A percentile compares a stretch with the other conserved stretches of the same genome.
Evolutionary conservation across 2,888 invertebrate genomes (phyloP).

Genomic region (Caenorhabditis macrosperma): DNA sequence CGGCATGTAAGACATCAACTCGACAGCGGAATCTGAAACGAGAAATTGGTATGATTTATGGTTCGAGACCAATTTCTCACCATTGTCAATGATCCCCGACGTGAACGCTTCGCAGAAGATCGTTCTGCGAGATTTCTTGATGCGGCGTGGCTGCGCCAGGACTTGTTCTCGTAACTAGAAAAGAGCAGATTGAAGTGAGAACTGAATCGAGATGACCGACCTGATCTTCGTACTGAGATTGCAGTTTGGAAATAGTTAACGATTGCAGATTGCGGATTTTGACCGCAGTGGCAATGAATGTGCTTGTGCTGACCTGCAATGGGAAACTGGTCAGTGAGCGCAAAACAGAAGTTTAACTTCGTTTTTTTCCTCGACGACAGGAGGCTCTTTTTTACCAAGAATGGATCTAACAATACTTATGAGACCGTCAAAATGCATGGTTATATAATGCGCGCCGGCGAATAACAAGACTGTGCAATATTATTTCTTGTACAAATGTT

Average conservation of each 20-base stretch:
- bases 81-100: constrained; percentile 47
- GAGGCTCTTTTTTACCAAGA: too few relatives aligned
- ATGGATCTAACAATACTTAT: too few relatives aligned
- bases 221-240: constrained; percentile 61
- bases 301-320: constrained; percentile 67
- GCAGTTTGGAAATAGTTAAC: constrained; percentile 72
- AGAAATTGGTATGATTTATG: background rate
- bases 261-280: constrained; percentile 78
- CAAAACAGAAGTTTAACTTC: background rate
- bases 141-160: constrained; percentile 17
- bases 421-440: too few relatives aligned
- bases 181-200: background rate
- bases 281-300: constrained; percentile 71
- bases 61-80: background rate
- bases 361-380: too few relatives aligned
- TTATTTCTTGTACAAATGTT: background rate
- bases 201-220: background rate
- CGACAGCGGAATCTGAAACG: constrained; percentile 70
- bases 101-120: constrained; percentile 61
- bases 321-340: background rate
- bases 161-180: constrained; percentile 41
- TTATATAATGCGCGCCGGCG: too few relatives aligned
- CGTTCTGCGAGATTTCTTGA: constrained; percentile 31
- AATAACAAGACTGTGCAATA: too few relatives aligned
- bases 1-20: constrained; percentile 75